Percentiles rank a stretch among this genome's conserved stretches.
Evolutionary conservation across 2,113 vertebrate species (phyloP).

Genomic region (Leiothrix lutea): DNA sequence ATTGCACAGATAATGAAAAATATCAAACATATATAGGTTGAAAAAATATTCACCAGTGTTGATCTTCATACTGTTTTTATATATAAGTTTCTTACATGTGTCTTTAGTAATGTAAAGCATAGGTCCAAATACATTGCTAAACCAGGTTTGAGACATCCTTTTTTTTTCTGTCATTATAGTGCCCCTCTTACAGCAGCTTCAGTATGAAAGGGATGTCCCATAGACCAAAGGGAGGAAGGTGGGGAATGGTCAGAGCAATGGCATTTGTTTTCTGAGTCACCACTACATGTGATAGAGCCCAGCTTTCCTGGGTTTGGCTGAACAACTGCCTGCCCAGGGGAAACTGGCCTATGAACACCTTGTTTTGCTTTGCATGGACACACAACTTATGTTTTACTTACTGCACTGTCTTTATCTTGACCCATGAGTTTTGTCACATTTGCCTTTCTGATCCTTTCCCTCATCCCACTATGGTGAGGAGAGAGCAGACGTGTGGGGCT

Average conservation of each 20-base stretch:
- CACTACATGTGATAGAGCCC: accelerated
- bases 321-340: background rate
- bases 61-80: background rate
- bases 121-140: background rate
- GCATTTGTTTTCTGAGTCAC: background rate
- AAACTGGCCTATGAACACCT: accelerated
- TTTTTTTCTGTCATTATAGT: background rate
- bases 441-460: background rate
- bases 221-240: background rate
- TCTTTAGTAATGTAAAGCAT: background rate
- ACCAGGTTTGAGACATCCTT: background rate
- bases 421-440: background rate
- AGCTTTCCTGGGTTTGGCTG: background rate
- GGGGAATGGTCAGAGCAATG: accelerated
- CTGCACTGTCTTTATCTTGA: background rate
- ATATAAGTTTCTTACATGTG: background rate
- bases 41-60: background rate
- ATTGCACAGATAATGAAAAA: background rate
- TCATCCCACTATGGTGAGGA: background rate
- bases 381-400: background rate
- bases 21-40: background rate
- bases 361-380: background rate
- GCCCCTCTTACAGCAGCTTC: background rate
- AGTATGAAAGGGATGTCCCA: background rate
- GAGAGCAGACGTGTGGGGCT: background rate